A percentile compares a stretch with the other conserved stretches of the same genome.
Evolutionary conservation across 2,113 vertebrate species (phyloP).

Genomic region (Muntiacus reevesi): DNA sequence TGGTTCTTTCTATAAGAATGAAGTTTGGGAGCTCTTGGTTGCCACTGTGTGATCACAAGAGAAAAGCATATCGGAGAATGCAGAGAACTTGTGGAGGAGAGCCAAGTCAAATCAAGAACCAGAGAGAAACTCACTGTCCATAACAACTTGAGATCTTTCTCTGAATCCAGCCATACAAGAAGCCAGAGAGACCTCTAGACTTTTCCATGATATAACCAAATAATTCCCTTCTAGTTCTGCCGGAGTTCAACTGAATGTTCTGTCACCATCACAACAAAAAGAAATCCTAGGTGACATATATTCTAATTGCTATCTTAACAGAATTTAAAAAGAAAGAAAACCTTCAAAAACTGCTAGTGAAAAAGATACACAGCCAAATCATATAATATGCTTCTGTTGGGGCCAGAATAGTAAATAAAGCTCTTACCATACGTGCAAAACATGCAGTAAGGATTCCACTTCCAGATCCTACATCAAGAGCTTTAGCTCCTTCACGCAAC

Average conservation of each 20-base stretch:
- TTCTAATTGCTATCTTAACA: neutral
- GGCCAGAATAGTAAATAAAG: conserved; percentile 32
- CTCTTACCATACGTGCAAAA: conserved; percentile 97
- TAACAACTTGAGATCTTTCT: neutral
- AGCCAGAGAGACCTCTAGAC: neutral
- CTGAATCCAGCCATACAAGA: neutral
- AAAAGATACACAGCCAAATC: neutral
- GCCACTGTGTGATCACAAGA: neutral
- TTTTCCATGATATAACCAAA: neutral
- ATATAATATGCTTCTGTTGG: neutral
- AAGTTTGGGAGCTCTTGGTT: neutral
- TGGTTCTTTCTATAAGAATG: neutral
- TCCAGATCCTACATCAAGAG: conserved; percentile 97
- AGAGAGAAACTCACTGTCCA: neutral
- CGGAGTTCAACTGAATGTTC: neutral
- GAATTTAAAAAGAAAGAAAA: neutral
- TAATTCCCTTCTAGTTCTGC: neutral
- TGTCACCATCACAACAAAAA: neutral
- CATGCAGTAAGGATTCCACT: conserved; percentile 97
- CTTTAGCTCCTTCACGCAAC: conserved; percentile 95
- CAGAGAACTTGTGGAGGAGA: neutral
- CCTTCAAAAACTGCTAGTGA: neutral
- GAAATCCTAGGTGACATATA: neutral
- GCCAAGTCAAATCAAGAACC: neutral
- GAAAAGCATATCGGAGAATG: neutral